phyloP scores from a whole-genome alignment of 2,113 vertebrate species.

The Platichthys flesus region DNA sequence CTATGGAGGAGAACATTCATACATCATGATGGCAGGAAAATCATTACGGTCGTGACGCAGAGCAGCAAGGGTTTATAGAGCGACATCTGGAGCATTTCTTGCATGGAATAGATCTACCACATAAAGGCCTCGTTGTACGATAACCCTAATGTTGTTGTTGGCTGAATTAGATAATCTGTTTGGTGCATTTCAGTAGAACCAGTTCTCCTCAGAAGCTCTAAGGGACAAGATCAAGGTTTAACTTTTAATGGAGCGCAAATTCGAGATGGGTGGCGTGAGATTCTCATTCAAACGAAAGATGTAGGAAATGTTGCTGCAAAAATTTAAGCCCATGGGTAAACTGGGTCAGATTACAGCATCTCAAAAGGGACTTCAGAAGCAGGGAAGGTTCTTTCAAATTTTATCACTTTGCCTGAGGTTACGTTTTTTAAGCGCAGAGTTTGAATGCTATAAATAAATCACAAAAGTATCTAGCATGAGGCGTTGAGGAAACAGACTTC shows the following conservation, averaged over 20 bases:
- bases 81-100: constrained; percentile 17
- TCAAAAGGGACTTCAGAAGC: constrained; percentile 7
- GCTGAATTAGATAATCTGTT: neutral
- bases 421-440: neutral
- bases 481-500: neutral
- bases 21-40: constrained; percentile 27
- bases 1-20: neutral
- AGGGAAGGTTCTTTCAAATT: neutral
- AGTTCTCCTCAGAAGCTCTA: neutral
- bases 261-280: neutral
- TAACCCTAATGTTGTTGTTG: neutral
- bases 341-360: constrained; percentile 5
- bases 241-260: neutral
- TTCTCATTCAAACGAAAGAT: neutral
- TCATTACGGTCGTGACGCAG: constrained; percentile 42
- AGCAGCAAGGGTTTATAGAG: constrained; percentile 12
- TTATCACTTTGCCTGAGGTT: neutral
- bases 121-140: neutral
- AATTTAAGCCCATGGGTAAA: neutral
- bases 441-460: neutral
- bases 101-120: neutral
- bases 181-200: neutral
- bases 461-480: neutral
- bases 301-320: neutral
- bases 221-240: neutral